Base-by-base conservation (phyloP, 2,888 invertebrate genomes). In the Apodemia zela region DNA sequence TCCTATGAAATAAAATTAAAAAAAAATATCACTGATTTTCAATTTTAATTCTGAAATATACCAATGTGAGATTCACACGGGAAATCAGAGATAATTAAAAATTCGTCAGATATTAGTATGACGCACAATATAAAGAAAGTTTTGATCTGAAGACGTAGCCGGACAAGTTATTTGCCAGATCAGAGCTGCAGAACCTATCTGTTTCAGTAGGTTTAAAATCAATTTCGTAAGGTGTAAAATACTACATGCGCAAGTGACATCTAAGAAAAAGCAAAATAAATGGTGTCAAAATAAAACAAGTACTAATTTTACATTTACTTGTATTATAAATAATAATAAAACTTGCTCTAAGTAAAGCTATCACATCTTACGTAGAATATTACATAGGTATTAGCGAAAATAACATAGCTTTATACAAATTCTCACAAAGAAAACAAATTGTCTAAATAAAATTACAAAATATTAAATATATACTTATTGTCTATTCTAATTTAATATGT, bases 261-360 rank as follows among this genome's bases (percentile, higher is more conserved):
- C 80, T 45, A 45, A 45, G 17, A 45, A 76, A 73, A 84, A 81
- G 76, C 81, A 71, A 81, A 81, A 76, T 70, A 72, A 78, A 77
- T 79, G 83, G 82, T 84, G 83, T 75, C 68, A 75, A 85, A 87
- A 87, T 88, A 85, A 91, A 89, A 85, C 85, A 81, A 86, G 72
- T 75, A 78, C 79, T 78, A 82, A 83, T 76, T 78, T 83, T 83
- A 87, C 80, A 85, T 85, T 86, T 86, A 86, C 81, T 85, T 84
- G 77, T 84, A 84, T 84, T 88, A 82, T 81, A 87, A 57, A 57
- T 57, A 89, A 87, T 84, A 85, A 87, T 84, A 85, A 85, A 84
- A 80, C 82, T 87, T 85, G 86, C 81, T 81, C 87, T 89, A 89
- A 81, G 82, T 89, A 89, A 90, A 89, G 90, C 89, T 89, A 87